Conservation (phyloP, 64 coral and sea anemone species). For the Porites australiensis region DNA sequence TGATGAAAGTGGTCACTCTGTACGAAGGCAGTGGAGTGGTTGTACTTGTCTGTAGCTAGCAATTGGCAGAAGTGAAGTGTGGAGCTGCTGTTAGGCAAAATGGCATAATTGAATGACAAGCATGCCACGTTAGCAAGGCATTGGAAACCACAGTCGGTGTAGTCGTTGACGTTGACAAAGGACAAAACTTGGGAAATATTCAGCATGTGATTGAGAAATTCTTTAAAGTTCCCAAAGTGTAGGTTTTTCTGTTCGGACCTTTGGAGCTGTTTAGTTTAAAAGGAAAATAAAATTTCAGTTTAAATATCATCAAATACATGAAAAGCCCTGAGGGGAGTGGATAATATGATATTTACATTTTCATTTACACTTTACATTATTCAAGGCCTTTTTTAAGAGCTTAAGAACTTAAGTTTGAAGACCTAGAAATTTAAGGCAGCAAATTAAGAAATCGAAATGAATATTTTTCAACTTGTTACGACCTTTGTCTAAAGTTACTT, state of each 20-base stretch:
- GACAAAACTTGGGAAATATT: slow-evolving; percentile 1
- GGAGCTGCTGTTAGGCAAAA: neutral
- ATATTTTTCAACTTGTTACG: no score
- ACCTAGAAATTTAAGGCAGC: no score
- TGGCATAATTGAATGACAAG: slow-evolving; percentile 5
- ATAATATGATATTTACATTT: no score
- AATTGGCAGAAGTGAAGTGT: neutral
- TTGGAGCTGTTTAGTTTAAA: neutral
- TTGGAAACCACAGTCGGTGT: neutral
- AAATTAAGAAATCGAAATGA: no score
- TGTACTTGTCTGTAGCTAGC: neutral
- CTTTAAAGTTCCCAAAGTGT: neutral
- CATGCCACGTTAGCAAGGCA: neutral
- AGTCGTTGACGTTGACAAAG: neutral
- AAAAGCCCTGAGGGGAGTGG: no score
- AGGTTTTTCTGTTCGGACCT: neutral
- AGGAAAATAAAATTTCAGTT: neutral
- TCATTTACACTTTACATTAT: no score
- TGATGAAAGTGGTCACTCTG: neutral
- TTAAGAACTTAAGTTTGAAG: no score
- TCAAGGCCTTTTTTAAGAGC: no score
- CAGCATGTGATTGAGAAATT: neutral
- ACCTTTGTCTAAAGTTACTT: no score
- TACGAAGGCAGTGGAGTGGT: neutral
- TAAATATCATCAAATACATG: neutral